phyloP scores from a whole-genome alignment of 2,797 vertebrate genomes.

The Sebastes diaconus region DNA sequence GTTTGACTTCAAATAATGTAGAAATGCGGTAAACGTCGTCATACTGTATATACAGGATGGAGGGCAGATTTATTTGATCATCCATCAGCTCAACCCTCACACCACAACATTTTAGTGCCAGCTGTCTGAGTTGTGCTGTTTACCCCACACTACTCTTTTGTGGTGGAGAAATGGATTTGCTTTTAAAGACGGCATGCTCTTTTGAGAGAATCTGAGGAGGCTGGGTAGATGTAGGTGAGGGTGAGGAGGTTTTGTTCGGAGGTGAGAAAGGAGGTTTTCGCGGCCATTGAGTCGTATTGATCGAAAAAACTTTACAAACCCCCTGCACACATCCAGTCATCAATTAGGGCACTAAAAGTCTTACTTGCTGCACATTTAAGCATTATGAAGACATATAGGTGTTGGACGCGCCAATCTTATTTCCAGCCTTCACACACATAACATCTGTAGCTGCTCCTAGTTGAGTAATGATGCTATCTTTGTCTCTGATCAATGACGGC shows the following conservation, averaged over 20 bases:
- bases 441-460: constrained; percentile 45
- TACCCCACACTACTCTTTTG: constrained; percentile 41
- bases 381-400: constrained; percentile 2
- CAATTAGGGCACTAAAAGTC: constrained; percentile 35
- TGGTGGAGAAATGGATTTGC: constrained; percentile 53
- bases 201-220: constrained; percentile 29
- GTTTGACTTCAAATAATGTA: background rate
- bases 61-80: background rate
- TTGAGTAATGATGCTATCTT: constrained; percentile 58
- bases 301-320: constrained; percentile 9
- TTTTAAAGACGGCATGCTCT: constrained; percentile 54
- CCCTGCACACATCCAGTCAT: constrained; percentile 15
- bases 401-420: constrained; percentile 26
- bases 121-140: constrained; percentile 36
- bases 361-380: constrained; percentile 19
- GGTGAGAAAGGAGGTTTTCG: constrained; percentile 43
- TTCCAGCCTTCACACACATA: constrained; percentile 40
- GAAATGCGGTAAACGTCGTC: background rate
- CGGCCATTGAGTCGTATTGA: constrained; percentile 46
- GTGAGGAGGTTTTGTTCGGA: constrained; percentile 47
- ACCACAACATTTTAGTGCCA: constrained; percentile 11
- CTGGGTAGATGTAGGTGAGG: constrained; percentile 13
- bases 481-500: constrained; percentile 69
- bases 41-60: background rate
- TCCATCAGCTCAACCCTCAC: constrained; percentile 44